Conservation (phyloP, 2,797 vertebrate species). For the Epinephelus awoara region DNA sequence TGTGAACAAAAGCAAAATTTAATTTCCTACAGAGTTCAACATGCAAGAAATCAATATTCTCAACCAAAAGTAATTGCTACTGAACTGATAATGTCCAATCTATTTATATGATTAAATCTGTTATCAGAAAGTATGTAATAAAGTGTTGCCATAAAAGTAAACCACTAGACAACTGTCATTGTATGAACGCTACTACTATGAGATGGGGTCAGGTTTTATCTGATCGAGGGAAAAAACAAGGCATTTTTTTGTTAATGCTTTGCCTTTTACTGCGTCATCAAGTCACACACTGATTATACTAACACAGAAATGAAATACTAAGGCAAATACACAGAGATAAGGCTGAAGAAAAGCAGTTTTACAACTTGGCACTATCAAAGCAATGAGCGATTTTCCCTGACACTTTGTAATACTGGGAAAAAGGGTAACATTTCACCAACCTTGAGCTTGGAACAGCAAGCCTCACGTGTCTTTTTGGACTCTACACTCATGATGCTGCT, state of each 20-base stretch:
- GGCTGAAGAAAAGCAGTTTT: neutral
- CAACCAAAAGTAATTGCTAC: neutral
- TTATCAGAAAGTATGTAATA: slow-evolving; percentile 2
- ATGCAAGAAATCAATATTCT: neutral
- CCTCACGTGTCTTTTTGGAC: slow-evolving; percentile 68
- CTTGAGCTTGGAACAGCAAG: slow-evolving; percentile 85
- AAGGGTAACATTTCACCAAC: slow-evolving; percentile 58
- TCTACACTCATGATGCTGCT: slow-evolving; percentile 84
- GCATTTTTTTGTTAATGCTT: slow-evolving; percentile 9
- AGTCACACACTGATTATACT: neutral
- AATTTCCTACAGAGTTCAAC: neutral
- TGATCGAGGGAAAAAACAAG: neutral
- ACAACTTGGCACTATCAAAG: neutral
- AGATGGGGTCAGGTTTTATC: neutral
- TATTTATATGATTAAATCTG: neutral
- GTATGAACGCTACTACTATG: too few species aligned
- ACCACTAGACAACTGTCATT: neutral
- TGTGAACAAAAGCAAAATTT: neutral
- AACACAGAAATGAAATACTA: neutral
- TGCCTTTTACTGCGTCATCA: slow-evolving; percentile 15
- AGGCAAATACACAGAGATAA: neutral
- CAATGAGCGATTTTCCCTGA: neutral
- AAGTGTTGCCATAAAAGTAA: slow-evolving; percentile 11
- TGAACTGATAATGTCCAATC: neutral
- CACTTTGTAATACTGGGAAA: neutral